phyloP scores from a whole-genome alignment of 2,797 vertebrate species.

The Ceyx erithaca region DNA sequence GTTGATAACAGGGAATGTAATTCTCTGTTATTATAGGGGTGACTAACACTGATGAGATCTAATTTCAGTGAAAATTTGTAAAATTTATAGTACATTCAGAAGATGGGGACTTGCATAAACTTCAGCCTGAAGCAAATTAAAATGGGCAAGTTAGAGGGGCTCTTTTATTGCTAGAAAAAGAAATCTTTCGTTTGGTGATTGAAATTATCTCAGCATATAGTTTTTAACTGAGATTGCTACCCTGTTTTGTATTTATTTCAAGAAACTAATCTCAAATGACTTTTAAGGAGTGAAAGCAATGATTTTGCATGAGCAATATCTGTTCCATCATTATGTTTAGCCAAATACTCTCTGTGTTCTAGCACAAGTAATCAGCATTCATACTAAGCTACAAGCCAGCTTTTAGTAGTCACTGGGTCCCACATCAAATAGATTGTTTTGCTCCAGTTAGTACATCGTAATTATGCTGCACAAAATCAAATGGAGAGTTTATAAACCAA shows the following conservation, averaged over 20 bases:
- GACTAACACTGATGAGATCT: constrained; percentile 57
- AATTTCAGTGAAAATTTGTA: constrained; percentile 63
- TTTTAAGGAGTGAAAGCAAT: constrained; percentile 68
- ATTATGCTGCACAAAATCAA: background rate
- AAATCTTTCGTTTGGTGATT: constrained; percentile 64
- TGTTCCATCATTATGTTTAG: constrained; percentile 71
- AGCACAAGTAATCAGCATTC: constrained; percentile 64
- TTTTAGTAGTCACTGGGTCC: constrained; percentile 67
- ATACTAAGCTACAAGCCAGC: constrained; percentile 55
- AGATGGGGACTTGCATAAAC: constrained; percentile 48
- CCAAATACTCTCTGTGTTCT: constrained; percentile 58
- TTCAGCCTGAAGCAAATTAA: constrained; percentile 67
- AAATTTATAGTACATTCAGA: constrained; percentile 63
- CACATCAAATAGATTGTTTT: constrained; percentile 62
- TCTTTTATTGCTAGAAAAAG: constrained; percentile 65
- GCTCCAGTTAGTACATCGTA: background rate
- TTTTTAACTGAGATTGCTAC: constrained; percentile 71
- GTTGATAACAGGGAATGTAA: background rate
- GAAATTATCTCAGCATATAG: constrained; percentile 67
- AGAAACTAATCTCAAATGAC: constrained; percentile 72
- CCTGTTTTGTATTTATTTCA: constrained; percentile 65
- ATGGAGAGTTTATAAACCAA: background rate
- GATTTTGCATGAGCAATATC: constrained; percentile 69
- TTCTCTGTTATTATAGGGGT: background rate
- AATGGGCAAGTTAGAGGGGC: constrained; percentile 54